These are phyloP conservation scores for Caenorhabditis parvicauda DNA, from an alignment of 2,888 invertebrate genomes.

Conservation along the genomic window DNA sequence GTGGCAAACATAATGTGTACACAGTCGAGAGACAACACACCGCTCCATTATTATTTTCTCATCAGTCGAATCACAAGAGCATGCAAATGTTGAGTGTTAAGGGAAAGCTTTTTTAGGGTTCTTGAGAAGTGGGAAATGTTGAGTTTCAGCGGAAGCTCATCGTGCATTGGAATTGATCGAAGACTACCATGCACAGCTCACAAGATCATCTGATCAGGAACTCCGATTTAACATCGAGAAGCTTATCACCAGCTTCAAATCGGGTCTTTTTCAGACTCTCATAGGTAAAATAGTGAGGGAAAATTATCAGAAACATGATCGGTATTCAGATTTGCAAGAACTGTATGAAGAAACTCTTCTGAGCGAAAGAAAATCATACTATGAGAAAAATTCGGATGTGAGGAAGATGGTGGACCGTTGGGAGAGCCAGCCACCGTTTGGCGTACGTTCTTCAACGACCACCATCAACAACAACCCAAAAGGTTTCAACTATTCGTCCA, in stretches of 20 bases:
- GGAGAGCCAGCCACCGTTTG: constrained; percentile 50
- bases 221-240: constrained; percentile 92
- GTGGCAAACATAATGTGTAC: too few relatives aligned
- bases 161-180: constrained; percentile 95
- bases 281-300: constrained; percentile 73
- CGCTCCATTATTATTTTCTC: too few relatives aligned
- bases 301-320: not conserved
- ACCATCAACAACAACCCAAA: constrained; percentile 19
- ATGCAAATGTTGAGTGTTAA: constrained; percentile 21
- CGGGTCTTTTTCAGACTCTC: constrained; percentile 91
- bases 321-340: constrained; percentile 83
- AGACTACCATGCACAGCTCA: constrained; percentile 92
- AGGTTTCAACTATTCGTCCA: not conserved
- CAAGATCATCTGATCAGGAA: constrained; percentile 86
- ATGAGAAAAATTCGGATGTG: constrained; percentile 79
- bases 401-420: constrained; percentile 84
- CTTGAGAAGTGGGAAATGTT: too few relatives aligned
- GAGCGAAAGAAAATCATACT: constrained; percentile 89
- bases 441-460: constrained; percentile 10
- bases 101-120: not conserved
- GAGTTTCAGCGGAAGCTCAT: constrained; percentile 81
- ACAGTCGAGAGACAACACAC: too few relatives aligned
- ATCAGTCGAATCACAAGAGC: constrained; percentile 1
- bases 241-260: constrained; percentile 96
- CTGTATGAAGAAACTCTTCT: constrained; percentile 94